Evolutionary conservation across 2,113 vertebrate genomes (phyloP), one percentile per base, ranked within the genome.

Genomic region (Melanerpes formicivorus): DNA sequence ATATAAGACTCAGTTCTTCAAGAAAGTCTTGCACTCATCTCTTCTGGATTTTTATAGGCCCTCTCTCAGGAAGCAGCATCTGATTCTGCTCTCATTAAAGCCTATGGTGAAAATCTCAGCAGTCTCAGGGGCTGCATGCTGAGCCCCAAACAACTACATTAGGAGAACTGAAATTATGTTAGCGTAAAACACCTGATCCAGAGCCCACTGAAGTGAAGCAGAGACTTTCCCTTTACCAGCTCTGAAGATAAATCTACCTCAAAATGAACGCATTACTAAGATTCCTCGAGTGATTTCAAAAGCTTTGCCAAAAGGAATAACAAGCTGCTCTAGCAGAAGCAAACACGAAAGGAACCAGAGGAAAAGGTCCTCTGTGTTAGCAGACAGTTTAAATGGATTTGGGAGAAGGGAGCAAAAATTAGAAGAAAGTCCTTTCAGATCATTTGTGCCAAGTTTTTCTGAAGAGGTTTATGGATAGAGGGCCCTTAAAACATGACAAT

Each of bases 141-240:
- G 86, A 34, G 66, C 66, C 60, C 71, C 80, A 79, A 56, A 90
- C 60, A 95, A 85, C 22, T 18, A 85, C 72, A 84, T 87, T 85
- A 92, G 76, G 87, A 84, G 65, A 89, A 83, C 52, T 87, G 93
- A 94, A 95, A 95, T 94, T 11, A 85, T 80, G 75, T 80, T 93
- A 87, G 69, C 58, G 19, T 26, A 87, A 74, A 84, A 85, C 56
- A 90, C 62, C 54, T 60, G 75, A 91, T 85, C 75, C 75, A 93
- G 65, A 94, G 84, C 89, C 60, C 84, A 71, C 44, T 84, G 87
- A 89, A 83, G 74, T 76, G 52, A 80, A 83, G 78, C 59, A 63
- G 65, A 89, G 71, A 66, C 55, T 93, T 93, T 79, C 54, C 72
- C 60, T 92, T 90, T 93, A 67, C 19, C 11, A 64, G 54, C 37